Percentiles rank a stretch among this genome's conserved stretches.
Conservation (phyloP, 2,797 vertebrate species). For the Poliocrania exsul region DNA sequence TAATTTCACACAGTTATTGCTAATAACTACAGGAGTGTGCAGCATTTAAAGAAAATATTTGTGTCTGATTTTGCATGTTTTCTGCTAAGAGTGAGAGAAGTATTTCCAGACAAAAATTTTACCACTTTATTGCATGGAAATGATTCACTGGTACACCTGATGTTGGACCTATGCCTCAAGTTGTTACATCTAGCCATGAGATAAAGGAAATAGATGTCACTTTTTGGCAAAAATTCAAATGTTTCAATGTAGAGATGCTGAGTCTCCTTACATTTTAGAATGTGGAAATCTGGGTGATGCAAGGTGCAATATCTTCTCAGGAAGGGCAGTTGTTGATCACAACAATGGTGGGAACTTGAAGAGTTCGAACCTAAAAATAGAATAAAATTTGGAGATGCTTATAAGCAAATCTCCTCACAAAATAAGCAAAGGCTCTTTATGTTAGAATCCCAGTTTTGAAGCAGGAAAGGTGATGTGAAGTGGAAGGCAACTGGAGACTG, state of each 20-base stretch:
- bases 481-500: not conserved
- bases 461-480: not conserved
- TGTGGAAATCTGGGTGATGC: not conserved
- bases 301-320: not conserved
- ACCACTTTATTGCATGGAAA: not conserved
- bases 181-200: not conserved
- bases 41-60: not conserved
- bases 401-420: not conserved
- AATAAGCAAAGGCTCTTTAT: not conserved
- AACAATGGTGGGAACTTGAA: not conserved
- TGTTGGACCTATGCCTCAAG: not conserved
- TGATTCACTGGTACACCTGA: not conserved
- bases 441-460: not conserved
- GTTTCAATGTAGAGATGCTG: not conserved
- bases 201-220: not conserved
- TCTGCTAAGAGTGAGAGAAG: not conserved
- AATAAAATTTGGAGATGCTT: not conserved
- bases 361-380: not conserved
- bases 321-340: not conserved
- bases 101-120: not conserved
- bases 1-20: not conserved
- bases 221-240: not conserved
- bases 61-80: not conserved
- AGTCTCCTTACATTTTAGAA: not conserved
- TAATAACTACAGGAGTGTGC: not conserved